Evolutionary conservation across 2,888 invertebrate genomes (phyloP), one percentile per base, ranked within the genome.

Genomic region (Harpagoxenus sublaevis): DNA sequence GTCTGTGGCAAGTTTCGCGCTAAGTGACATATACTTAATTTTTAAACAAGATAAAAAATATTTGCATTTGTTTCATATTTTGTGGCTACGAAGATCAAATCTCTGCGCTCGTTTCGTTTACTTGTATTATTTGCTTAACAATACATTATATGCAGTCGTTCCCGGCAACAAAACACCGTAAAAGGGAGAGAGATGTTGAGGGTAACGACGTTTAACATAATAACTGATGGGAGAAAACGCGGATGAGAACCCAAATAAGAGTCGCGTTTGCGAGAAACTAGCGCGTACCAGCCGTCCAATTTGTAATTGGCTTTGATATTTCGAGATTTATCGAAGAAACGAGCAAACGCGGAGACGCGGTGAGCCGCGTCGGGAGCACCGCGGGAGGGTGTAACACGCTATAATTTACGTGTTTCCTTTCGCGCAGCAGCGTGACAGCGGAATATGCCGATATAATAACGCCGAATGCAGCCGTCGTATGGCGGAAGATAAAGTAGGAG

Each of bases 401-500:
- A 39, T 35, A 57, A 73, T 60, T 48, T 71, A 79, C 73, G 60
- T 39, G 74, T 60, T 74, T 79, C 73, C 74, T 81, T 45, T 79
- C 73, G 57, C 57, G 45, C 23, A n/a, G 55, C 74, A 60, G 60
- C 79, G 57, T 48, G 65, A 78, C 68, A 42, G 65, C 51, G 39
- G 15, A 18, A 23, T 15, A 79, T 18, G 23, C 15, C 45, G 63
- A 77, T 63, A 39, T 77, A 73, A 75, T 48, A 62, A 75, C 18
- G 45, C 45, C 63, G 62, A 62, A n/a, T 65, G 65, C 57, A 51
- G 39, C 39, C 66, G 31, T 75, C 63, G 45, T 5, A 45, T 8
- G 48, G 42, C 42, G 31, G 63, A 35, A 48, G 74, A 70, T 65
- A 39, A 70, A 87, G 86, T 83, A 73, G 79, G 85, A 87, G 60